Conservation (phyloP, 2,113 vertebrate genomes). For the Perca fluviatilis region DNA sequence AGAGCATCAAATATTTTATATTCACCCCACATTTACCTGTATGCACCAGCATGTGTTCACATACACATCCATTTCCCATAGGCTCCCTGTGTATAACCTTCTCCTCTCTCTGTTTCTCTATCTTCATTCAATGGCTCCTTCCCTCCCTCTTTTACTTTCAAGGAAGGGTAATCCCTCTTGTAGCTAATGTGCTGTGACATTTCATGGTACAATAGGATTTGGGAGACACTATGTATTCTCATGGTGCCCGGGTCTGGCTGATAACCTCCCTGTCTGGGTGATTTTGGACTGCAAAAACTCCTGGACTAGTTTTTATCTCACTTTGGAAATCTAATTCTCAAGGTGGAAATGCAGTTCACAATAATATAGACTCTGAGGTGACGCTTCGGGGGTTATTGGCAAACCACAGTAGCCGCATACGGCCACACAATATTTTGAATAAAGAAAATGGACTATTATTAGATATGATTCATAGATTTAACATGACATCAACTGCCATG, state of each 20-base stretch:
- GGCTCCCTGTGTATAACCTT: constrained; percentile 43
- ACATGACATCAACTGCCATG: constrained; percentile 10
- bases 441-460: constrained; percentile 24
- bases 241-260: constrained; percentile 62
- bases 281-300: constrained; percentile 61
- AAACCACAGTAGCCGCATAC: constrained; percentile 26
- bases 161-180: constrained; percentile 80
- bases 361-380: constrained; percentile 33
- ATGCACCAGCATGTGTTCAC: constrained; percentile 37
- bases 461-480: constrained; percentile 29
- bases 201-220: constrained; percentile 82
- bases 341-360: constrained; percentile 55
- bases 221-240: constrained; percentile 74
- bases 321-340: constrained; percentile 66
- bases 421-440: constrained; percentile 11
- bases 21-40: constrained; percentile 58
- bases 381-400: constrained; percentile 20
- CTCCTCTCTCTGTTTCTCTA: constrained; percentile 47
- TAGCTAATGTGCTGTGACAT: constrained; percentile 81
- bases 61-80: constrained; percentile 42
- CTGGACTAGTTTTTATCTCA: constrained; percentile 62
- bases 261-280: constrained; percentile 74
- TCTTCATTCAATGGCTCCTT: constrained; percentile 49
- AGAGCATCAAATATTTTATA: constrained; percentile 41
- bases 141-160: constrained; percentile 67